Evolutionary conservation across 2,797 vertebrate species (phyloP).

Genomic region (Chromobotia macracanthus): DNA sequence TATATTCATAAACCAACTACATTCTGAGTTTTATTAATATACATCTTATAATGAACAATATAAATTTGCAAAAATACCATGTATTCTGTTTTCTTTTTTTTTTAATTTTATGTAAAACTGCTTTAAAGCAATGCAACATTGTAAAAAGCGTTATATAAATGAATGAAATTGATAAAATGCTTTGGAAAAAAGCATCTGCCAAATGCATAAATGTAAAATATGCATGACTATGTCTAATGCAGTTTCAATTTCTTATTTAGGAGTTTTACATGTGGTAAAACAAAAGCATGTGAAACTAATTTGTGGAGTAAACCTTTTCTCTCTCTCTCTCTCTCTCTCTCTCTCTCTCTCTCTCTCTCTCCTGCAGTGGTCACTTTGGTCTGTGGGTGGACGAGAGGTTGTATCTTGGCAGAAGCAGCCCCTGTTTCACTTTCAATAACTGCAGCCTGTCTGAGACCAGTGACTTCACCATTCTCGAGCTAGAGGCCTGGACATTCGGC

Average conservation of each 20-base stretch:
- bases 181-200: not conserved
- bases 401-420: constrained; percentile 79
- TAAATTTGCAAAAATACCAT: no score
- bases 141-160: no score
- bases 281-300: not conserved
- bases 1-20: no score
- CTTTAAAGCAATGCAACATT: no score
- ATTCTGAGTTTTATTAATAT: no score
- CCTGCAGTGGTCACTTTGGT: constrained; percentile 80
- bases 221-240: not conserved
- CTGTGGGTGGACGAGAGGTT: constrained; percentile 83
- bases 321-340: not conserved
- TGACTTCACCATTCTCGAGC: constrained; percentile 80
- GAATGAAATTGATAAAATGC: not conserved
- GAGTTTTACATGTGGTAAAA: no score
- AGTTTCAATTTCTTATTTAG: not conserved
- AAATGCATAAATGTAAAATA: no score
- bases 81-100: no score
- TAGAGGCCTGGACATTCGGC: constrained; percentile 83
- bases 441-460: constrained; percentile 78
- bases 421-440: constrained; percentile 83
- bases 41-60: no score
- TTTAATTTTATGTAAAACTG: no score
- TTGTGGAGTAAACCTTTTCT: not conserved
- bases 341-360: no score